Base-by-base conservation (phyloP, 2,888 invertebrate genomes). In the Epinotia demarniana region DNA sequence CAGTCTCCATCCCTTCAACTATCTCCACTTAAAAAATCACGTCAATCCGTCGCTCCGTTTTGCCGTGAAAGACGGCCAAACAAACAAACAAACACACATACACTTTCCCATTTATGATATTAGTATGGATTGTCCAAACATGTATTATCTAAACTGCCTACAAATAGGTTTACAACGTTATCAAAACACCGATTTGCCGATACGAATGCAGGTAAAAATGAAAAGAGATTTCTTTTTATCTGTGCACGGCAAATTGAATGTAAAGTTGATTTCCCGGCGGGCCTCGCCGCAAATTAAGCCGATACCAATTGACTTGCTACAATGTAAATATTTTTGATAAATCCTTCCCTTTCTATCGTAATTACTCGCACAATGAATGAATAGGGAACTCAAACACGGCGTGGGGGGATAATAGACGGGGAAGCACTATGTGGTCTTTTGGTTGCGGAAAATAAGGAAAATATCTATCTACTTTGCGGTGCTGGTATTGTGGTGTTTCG, bases 251-350 rank as follows among this genome's bases (percentile, higher is more conserved):
- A 92, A 93, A 93, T 93, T 93, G 92, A 91, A 93, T 93, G 92
- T 90, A 92, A 93, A 93, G 93, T 92, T 90, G 93, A 93, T 93
- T 93, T 93, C 93, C 93, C 93, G 85, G 81, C 89, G 92, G 92
- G 87, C 88, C 83, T 80, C 90, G 87, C 91, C 90, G 85, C 90
- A 91, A 92, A 92, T 92, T 92, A 92, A 91, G 89, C 90, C 87
- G 88, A 87, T 89, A 86, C 89, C 92, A 89, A 92, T 92, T 91
- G 90, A 88, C 87, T 91, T 87, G 90, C 86, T 86, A 90, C 90
- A 85, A 90, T 90, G 89, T 92, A 93, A 93, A 93, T 92, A 93
- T 93, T 93, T 89, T 92, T 88, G 86, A 89, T 91, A 92, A 91
- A 91, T 91, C 86, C 85, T 83, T 84, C 85, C 85, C 85, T 88